phyloP scores from a whole-genome alignment of 2,797 vertebrate species.

The Esox masquinongy region DNA sequence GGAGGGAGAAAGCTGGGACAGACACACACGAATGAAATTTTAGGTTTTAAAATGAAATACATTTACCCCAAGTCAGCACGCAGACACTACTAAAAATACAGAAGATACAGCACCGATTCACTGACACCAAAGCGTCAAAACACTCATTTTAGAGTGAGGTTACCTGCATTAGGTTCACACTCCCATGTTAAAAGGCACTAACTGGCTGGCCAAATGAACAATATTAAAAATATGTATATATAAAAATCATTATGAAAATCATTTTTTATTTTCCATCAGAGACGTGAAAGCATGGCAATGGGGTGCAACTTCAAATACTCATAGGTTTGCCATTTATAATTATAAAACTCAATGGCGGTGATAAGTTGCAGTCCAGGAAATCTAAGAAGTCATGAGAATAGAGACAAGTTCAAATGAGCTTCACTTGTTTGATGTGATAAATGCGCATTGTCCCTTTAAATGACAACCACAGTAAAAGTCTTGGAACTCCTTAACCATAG shows the following conservation, averaged over 20 bases:
- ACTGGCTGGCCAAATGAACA: too few species aligned
- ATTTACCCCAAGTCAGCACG: not conserved
- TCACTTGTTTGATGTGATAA: conserved; percentile 16
- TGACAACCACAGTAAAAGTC: conserved; percentile 39
- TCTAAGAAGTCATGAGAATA: not conserved
- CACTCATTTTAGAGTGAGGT: not conserved
- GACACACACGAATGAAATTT: conserved; percentile 23
- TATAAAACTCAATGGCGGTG: not conserved
- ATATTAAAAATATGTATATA: too few species aligned
- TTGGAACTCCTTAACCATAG: too few species aligned
- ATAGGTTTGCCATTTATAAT: not conserved
- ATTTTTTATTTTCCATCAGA: too few species aligned
- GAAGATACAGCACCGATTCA: not conserved
- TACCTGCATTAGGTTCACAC: too few species aligned
- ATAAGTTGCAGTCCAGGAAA: not conserved
- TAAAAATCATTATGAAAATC: too few species aligned
- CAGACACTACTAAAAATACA: not conserved
- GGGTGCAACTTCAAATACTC: not conserved
- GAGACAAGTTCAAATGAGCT: not conserved
- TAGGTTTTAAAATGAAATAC: conserved; percentile 16
- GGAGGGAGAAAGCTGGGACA: conserved; percentile 28
- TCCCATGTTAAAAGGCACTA: too few species aligned
- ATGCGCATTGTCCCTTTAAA: conserved; percentile 77
- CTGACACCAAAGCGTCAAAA: not conserved
- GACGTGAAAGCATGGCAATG: not conserved